Evolutionary conservation across 2,797 vertebrate genomes (phyloP), one percentile per base, ranked within the genome.

Genomic region (Amniataba percoides): DNA sequence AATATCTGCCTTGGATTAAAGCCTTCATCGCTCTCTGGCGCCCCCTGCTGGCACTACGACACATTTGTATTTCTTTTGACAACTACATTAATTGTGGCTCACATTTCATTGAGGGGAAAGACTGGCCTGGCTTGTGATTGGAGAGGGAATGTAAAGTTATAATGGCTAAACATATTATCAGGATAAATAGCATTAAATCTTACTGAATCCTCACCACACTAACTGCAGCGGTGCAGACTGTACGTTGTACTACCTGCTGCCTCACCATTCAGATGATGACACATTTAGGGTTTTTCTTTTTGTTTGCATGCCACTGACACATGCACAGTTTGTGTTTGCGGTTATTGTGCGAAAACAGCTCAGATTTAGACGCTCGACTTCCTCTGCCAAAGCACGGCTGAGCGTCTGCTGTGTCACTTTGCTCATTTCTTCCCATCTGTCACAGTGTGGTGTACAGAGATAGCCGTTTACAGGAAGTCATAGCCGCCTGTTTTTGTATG

Each of bases 371-470:
- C 13, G 8, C 3, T 58, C 3, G 3, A 53, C 60, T 84, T 91
- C 84, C 78, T 79, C 61, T 59, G 71, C 18, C 39, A 81, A 21
- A 64, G 61, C 69, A 7, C 40, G 46, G 43, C 10, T 9, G 59
- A 43, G 55, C 11, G 2, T 49, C 68, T 74, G 40, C 34, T 36
- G 6, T 36, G 40, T 25, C 19, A 14, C 49, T 27, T 31, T 61
- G 67, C 71, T 88, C 74, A 61, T 75, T 74, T 69, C 82, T 31
- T 86, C 80, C 80, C 87, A 80, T 85, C 84, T 81, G 84, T 52
- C 49, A n/a, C 71, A 23, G 23, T 51, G 71, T 46, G 59, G 31
- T 66, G 56, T 53, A 15, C 23, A 55, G 15, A 80, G n/a, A 71
- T 16, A 0, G 34, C 34, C 52, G 42, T 64, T 74, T 43, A 70